A percentile compares a stretch with the other conserved stretches of the same genome.
Evolutionary conservation across 2,113 vertebrate genomes (phyloP).

Genomic region (Leuciscus idus): DNA sequence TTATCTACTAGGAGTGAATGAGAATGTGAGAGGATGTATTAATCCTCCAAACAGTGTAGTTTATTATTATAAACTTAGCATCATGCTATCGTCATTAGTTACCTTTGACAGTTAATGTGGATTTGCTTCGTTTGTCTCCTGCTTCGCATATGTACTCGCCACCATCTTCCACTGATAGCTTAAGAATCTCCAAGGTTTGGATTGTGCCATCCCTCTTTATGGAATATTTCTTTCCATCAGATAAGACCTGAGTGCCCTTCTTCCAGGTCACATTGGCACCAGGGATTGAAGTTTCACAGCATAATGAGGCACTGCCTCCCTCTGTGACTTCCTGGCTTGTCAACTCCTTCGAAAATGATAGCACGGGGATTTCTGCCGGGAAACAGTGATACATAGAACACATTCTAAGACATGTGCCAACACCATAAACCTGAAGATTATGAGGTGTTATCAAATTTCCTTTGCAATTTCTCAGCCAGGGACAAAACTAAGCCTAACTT

Average conservation of each 20-base stretch:
- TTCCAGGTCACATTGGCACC: slow-evolving; percentile 75
- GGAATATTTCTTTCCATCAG: slow-evolving; percentile 75
- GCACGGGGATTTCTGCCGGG: slow-evolving; percentile 71
- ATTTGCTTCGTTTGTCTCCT: slow-evolving; percentile 74
- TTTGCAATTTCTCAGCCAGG: not conserved
- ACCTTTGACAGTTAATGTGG: slow-evolving; percentile 81
- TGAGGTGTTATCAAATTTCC: not conserved
- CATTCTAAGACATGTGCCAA: not conserved
- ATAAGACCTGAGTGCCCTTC: slow-evolving; percentile 73
- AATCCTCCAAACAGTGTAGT: not conserved
- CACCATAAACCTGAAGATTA: slow-evolving; percentile 15
- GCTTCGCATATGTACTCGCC: slow-evolving; percentile 80
- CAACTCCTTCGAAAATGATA: slow-evolving; percentile 75
- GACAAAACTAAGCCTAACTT: not conserved
- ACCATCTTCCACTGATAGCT: slow-evolving; percentile 71
- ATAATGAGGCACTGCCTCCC: slow-evolving; percentile 67
- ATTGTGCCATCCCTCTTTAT: slow-evolving; percentile 70
- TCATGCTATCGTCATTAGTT: slow-evolving; percentile 47
- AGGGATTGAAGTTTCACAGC: slow-evolving; percentile 77
- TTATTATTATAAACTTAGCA: not conserved
- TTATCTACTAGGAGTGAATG: not conserved
- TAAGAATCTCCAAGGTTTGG: slow-evolving; percentile 73
- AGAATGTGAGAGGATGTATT: not conserved
- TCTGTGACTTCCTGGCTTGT: slow-evolving; percentile 71
- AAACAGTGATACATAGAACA: slow-evolving; percentile 44